Conservation (phyloP, 1,140 invertebrate species). For the Heterodera schachtii region DNA sequence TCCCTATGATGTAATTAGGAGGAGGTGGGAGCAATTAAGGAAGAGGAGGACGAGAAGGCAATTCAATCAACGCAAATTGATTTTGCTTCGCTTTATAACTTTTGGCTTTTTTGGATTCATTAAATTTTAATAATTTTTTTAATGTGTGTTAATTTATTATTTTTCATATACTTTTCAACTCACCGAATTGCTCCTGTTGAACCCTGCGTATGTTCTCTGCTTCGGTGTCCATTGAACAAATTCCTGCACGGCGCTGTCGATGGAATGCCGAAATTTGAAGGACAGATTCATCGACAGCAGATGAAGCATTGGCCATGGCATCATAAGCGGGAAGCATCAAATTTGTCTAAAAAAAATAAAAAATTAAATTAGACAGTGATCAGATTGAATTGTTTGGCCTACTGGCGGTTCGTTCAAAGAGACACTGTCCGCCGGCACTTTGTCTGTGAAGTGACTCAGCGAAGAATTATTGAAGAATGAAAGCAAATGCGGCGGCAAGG, state of each 20-base stretch:
- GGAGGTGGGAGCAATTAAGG: too few species aligned
- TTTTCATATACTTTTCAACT: not conserved
- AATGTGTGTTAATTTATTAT: too few species aligned
- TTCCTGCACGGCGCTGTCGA: not conserved
- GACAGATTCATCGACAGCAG: too few species aligned
- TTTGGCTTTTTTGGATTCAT: too few species aligned
- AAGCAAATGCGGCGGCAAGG: conserved; percentile 22
- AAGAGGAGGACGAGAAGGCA: too few species aligned
- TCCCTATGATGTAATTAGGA: too few species aligned
- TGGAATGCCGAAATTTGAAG: not conserved
- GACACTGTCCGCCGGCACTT: not conserved
- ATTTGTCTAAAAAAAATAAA: not conserved
- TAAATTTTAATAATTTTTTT: too few species aligned
- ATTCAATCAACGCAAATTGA: too few species aligned
- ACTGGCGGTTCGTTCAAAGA: not conserved
- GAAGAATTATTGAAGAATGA: conserved; percentile 14
- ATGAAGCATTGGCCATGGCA: not conserved
- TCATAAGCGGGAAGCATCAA: not conserved
- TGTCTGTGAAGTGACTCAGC: not conserved
- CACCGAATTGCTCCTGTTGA: not conserved
- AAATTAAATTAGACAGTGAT: too few species aligned
- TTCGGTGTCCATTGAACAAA: not conserved
- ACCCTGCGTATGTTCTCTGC: not conserved
- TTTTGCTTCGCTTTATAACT: too few species aligned
- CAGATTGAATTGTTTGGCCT: not conserved